Percentiles rank a stretch among this genome's conserved stretches.
These are phyloP conservation scores for Psittacus erithacus DNA, from an alignment of 2,113 vertebrate genomes.

Conservation along the genomic window DNA sequence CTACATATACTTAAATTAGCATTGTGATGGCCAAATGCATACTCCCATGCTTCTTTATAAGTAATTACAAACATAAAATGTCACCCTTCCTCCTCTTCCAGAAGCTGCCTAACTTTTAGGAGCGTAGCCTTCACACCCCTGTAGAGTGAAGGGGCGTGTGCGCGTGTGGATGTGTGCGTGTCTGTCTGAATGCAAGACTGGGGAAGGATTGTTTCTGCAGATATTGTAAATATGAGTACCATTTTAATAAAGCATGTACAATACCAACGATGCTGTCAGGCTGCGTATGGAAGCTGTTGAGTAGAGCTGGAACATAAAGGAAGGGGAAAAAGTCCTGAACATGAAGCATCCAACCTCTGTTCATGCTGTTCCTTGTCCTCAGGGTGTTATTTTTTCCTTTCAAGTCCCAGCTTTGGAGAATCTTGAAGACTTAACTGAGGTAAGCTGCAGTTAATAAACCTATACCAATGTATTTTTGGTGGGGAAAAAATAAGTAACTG, in stretches of 20 bases:
- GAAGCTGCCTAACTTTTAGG: slow-evolving; percentile 72
- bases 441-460: slow-evolving; percentile 44
- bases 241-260: slow-evolving; percentile 99
- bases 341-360: not conserved
- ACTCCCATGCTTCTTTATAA: slow-evolving; percentile 74
- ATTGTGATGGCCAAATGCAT: slow-evolving; percentile 88
- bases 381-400: not conserved
- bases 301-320: slow-evolving; percentile 69
- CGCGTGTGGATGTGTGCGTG: slow-evolving; percentile 66
- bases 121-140: slow-evolving; percentile 66
- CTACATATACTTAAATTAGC: slow-evolving; percentile 82
- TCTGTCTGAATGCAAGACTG: slow-evolving; percentile 71
- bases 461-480: not conserved
- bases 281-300: slow-evolving; percentile 72
- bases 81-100: slow-evolving; percentile 69
- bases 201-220: slow-evolving; percentile 81
- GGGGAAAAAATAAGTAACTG: not conserved
- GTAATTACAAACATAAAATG: slow-evolving; percentile 60
- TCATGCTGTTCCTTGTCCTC: not conserved
- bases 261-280: slow-evolving; percentile 84
- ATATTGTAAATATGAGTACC: slow-evolving; percentile 94
- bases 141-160: slow-evolving; percentile 53
- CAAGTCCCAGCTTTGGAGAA: slow-evolving; percentile 14
- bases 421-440: slow-evolving; percentile 27
- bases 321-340: not conserved